Base-by-base conservation (phyloP, 2,888 invertebrate genomes). In the Caradrina kadenii region DNA sequence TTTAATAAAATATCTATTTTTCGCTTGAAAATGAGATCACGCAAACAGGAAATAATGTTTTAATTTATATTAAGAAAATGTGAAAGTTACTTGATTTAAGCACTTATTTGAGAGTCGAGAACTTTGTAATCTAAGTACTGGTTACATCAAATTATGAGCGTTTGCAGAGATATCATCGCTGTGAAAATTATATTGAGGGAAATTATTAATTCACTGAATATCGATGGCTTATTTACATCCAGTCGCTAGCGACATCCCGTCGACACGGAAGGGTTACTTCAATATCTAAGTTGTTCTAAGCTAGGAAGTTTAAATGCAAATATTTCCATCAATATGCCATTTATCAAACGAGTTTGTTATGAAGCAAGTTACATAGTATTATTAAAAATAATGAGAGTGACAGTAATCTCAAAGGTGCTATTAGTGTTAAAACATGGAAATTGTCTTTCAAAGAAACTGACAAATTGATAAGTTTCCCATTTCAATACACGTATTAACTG, bases 381-480 rank as follows among this genome's bases (percentile, higher is more conserved):
- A 60, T 69, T 54, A 58, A 22, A n/a, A 53, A 22, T 48, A 68
- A 53, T 52, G 48, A 72, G 75, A 80, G 66, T 63, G 49, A 55
- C 71, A 55, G 45, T n/a, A 64, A 50, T 17, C 45, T 22, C n/a
- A 50, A 53, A 65, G 48, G 45, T 54, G 50, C 5, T 63, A 75
- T 78, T 78, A 64, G 11, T 13, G 22, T 35, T 56, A 7, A 58
- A 58, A 65, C 26, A 48, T 54, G 49, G 48, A 70, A 63, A 79
- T 66, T 69, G 22, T 45, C 11, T 17, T 49, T 50, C 64, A 15
- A 59, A 59, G 62, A 71, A 67, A 71, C 66, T 11, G 15, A 55
- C 66, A 31, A 63, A 75, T 59, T 60, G 49, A 63, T 69, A 70
- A 52, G 59, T 69, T 80, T 81, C 76, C 63, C 55, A 67, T 78